These are phyloP conservation scores for Carcharodon carcharias DNA, from an alignment of 2,797 vertebrate genomes.

Conservation along the genomic window DNA sequence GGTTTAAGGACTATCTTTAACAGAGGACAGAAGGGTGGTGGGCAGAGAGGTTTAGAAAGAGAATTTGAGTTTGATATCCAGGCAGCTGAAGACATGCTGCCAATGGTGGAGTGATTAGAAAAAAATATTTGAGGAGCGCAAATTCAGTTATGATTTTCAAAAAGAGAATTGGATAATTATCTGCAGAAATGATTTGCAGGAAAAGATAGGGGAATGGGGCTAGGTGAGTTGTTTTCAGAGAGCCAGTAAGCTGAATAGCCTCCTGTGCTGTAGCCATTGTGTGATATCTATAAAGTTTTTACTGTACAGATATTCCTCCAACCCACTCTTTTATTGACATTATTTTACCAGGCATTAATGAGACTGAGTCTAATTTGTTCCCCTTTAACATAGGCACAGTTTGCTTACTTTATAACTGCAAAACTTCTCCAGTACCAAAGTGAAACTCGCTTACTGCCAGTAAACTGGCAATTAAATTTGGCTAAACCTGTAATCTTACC, in stretches of 20 bases:
- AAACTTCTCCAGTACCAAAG: neutral
- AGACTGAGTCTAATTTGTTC: neutral
- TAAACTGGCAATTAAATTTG: neutral
- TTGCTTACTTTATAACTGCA: neutral
- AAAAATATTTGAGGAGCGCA: too few relatives aligned
- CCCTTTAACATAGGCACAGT: neutral
- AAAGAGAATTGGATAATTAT: neutral
- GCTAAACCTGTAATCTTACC: slow-evolving; percentile 42
- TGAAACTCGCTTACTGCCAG: neutral
- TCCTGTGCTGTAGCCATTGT: neutral
- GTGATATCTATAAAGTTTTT: neutral
- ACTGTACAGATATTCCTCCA: neutral
- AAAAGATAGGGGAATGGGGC: too few relatives aligned
- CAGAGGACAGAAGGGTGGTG: neutral
- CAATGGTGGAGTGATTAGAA: neutral
- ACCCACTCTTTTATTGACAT: neutral
- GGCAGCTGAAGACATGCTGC: neutral
- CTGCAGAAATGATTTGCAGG: too few relatives aligned
- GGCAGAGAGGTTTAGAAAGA: neutral
- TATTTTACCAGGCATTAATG: neutral
- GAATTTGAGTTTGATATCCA: neutral
- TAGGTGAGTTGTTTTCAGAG: neutral
- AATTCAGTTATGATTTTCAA: neutral
- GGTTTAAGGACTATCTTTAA: neutral
- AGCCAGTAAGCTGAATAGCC: neutral